Conservation (phyloP, 1,140 invertebrate genomes). For the Papilio xuthus region DNA sequence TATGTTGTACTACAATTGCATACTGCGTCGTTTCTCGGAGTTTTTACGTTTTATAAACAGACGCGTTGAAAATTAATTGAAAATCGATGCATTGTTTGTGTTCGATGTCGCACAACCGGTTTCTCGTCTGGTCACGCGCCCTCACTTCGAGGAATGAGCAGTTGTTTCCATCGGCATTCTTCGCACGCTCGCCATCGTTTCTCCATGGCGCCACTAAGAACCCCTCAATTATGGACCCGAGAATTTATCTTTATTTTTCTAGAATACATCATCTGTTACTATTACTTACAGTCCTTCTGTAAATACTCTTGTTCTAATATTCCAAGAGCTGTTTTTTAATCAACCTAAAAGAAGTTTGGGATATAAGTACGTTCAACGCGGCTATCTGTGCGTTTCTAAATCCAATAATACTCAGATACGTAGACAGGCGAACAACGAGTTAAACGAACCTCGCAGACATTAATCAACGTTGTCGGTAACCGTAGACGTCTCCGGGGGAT, state of each 20-base stretch:
- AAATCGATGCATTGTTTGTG: constrained; percentile 65
- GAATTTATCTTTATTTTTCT: constrained; percentile 41
- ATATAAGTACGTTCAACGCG: not conserved
- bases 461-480: constrained; percentile 79
- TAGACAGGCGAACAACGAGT: constrained; percentile 61
- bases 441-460: constrained; percentile 69
- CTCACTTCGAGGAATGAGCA: constrained; percentile 69
- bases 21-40: constrained; percentile 28
- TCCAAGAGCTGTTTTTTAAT: not conserved
- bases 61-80: constrained; percentile 57
- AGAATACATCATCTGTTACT: not conserved
- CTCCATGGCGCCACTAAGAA: constrained; percentile 46
- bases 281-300: not conserved
- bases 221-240: constrained; percentile 17
- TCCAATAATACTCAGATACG: constrained; percentile 33
- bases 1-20: constrained; percentile 2
- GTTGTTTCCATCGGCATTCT: constrained; percentile 73
- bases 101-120: constrained; percentile 66
- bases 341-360: not conserved
- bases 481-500: constrained; percentile 76
- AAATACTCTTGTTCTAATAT: constrained; percentile 42
- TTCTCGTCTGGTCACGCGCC: constrained; percentile 62
- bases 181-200: constrained; percentile 56
- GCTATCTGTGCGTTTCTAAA: not conserved
- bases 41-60: constrained; percentile 38